Percentiles rank a stretch among this genome's conserved stretches.
These are phyloP conservation scores for Callithrix jacchus DNA, from an alignment of 2,113 vertebrate species.

Conservation along the genomic window DNA sequence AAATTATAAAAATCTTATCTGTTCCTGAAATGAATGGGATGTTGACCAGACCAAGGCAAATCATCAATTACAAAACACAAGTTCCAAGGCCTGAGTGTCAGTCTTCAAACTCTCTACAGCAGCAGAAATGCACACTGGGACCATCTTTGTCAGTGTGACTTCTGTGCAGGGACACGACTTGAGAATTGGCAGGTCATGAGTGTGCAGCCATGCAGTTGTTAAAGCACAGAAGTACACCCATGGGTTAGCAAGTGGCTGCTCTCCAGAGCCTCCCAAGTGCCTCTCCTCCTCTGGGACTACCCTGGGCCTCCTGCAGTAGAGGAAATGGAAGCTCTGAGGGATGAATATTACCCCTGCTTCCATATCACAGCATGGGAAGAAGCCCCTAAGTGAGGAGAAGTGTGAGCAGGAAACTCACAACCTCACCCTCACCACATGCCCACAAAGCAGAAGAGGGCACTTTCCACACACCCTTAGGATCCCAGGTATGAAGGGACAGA, in stretches of 20 bases:
- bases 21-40: neutral
- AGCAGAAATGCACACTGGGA: neutral
- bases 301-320: too few species aligned
- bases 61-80: neutral
- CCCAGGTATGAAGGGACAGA: neutral
- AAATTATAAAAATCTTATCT: neutral
- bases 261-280: neutral
- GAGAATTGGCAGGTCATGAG: accelerated
- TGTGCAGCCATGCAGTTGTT: accelerated
- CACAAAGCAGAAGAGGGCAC: neutral
- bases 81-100: neutral
- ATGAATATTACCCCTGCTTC: neutral
- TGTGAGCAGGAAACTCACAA: accelerated
- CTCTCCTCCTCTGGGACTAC: neutral
- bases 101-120: neutral
- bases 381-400: neutral
- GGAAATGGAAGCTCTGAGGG: neutral
- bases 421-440: neutral
- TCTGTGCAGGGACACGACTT: accelerated
- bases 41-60: neutral
- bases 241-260: neutral
- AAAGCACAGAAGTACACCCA: neutral
- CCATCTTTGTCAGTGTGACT: neutral
- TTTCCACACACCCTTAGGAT: neutral
- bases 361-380: neutral